phyloP scores from a whole-genome alignment of 2,888 invertebrate species.

The Hololepta plana region DNA sequence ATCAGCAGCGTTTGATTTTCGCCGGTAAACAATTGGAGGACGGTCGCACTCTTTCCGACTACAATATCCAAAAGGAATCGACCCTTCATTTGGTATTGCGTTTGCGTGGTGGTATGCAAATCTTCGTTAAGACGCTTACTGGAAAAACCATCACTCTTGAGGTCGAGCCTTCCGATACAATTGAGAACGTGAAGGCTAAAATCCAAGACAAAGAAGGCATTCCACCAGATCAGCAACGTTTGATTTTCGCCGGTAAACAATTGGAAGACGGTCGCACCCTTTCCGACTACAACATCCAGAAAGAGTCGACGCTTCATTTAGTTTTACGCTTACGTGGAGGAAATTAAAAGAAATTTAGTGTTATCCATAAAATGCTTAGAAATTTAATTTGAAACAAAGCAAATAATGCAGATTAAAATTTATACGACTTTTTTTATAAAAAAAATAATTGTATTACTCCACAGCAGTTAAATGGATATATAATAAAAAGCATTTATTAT shows the following conservation, averaged over 20 bases:
- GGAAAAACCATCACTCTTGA: constrained; percentile 37
- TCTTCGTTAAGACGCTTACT: constrained; percentile 39
- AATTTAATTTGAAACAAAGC: too few species aligned
- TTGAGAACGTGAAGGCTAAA: constrained; percentile 40
- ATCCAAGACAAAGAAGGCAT: constrained; percentile 30
- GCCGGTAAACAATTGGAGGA: constrained; percentile 40
- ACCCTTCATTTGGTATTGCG: constrained; percentile 83
- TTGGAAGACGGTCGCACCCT: constrained; percentile 24
- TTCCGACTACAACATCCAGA: constrained; percentile 64
- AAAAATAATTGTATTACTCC: too few species aligned
- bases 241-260: constrained; percentile 68
- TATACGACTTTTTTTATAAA: too few species aligned
- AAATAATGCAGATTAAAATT: too few species aligned
- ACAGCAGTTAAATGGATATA: background rate
- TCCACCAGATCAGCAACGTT: constrained; percentile 27
- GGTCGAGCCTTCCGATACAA: constrained; percentile 21
- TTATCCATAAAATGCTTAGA: too few species aligned
- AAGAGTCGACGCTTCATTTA: constrained; percentile 82
- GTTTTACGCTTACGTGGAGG: constrained; percentile 65
- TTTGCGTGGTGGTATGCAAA: constrained; percentile 47
- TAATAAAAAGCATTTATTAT: too few species aligned
- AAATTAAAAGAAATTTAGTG: too few species aligned
- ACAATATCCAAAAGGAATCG: constrained; percentile 84
- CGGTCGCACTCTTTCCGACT: constrained; percentile 34
- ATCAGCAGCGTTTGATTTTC: constrained; percentile 42